Percentiles rank a stretch among this genome's conserved stretches.
phyloP scores from a whole-genome alignment of 2,797 vertebrate species.

The Rhyacichthys aspro region DNA sequence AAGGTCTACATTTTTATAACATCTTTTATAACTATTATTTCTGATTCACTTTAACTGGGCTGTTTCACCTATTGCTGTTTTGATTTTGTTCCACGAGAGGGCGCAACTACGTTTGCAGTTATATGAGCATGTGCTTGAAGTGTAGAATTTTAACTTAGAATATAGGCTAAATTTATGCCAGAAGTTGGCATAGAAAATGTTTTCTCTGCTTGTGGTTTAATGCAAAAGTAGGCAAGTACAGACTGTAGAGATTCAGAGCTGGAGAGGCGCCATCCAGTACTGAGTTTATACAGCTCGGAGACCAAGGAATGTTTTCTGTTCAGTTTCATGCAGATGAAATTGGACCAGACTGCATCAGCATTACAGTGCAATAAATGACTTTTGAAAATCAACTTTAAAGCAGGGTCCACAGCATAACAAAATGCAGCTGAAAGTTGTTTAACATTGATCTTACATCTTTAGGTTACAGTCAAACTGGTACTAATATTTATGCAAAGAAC shows the following conservation, averaged over 20 bases:
- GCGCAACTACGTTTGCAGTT: conserved; percentile 51
- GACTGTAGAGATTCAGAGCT: conserved; percentile 43
- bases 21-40: no score
- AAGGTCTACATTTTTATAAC: no score
- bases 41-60: neutral
- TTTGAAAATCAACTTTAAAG: conserved; percentile 37
- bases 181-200: conserved; percentile 7
- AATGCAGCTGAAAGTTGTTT: conserved; percentile 26
- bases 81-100: conserved; percentile 73
- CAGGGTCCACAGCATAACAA: conserved; percentile 14
- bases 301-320: conserved; percentile 74
- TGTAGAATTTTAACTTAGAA: conserved; percentile 2
- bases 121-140: neutral
- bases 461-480: conserved; percentile 7
- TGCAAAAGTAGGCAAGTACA: conserved; percentile 56
- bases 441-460: conserved; percentile 22
- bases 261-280: conserved; percentile 59
- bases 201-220: conserved; percentile 36
- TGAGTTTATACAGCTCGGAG: conserved; percentile 62
- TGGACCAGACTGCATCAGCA: conserved; percentile 63
- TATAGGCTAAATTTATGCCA: neutral
- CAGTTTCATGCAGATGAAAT: conserved; percentile 69
- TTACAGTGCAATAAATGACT: conserved; percentile 49
- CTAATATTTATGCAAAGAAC: conserved; percentile 4
- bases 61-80: conserved; percentile 14